Evolutionary conservation across 2,888 invertebrate genomes (phyloP).

Genomic region (Tyria jacobaeae): DNA sequence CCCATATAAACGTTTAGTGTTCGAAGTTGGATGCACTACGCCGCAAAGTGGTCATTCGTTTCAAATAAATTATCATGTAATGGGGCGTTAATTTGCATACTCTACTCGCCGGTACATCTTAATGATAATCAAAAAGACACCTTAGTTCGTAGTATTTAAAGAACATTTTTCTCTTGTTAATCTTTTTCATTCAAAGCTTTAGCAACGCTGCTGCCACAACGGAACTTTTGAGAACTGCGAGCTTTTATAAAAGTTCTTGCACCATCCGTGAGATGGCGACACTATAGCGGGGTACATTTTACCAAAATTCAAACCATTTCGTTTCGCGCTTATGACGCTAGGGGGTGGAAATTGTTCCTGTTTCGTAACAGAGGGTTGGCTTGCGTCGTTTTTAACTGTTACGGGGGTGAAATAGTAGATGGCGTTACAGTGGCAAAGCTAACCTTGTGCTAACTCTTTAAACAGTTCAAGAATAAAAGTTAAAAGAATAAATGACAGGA

Average conservation of each 20-base stretch:
- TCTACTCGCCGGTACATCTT: conserved; percentile 61
- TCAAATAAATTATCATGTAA: conserved; percentile 87
- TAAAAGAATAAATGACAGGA: background rate
- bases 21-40: conserved; percentile 80
- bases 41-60: conserved; percentile 87
- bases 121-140: conserved; percentile 61
- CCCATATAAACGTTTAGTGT: conserved; percentile 82
- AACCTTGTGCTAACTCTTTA: background rate
- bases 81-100: conserved; percentile 86
- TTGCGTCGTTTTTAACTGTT: conserved; percentile 39
- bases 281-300: conserved; percentile 39
- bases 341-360: conserved; percentile 51
- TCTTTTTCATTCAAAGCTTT: conserved; percentile 80
- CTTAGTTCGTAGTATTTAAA: conserved; percentile 53
- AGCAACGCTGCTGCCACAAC: conserved; percentile 62
- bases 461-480: background rate
- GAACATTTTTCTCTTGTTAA: conserved; percentile 49
- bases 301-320: conserved; percentile 48
- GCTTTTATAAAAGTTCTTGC: conserved; percentile 71
- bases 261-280: conserved; percentile 80
- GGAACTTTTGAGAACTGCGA: conserved; percentile 71
- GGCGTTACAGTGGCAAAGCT: conserved; percentile 51
- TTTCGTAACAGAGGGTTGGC: conserved; percentile 46
- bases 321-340: conserved; percentile 46
- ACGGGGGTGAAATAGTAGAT: conserved; percentile 52